Base-by-base conservation (phyloP, 2,113 vertebrate genomes). In the Saiga tatarica region DNA sequence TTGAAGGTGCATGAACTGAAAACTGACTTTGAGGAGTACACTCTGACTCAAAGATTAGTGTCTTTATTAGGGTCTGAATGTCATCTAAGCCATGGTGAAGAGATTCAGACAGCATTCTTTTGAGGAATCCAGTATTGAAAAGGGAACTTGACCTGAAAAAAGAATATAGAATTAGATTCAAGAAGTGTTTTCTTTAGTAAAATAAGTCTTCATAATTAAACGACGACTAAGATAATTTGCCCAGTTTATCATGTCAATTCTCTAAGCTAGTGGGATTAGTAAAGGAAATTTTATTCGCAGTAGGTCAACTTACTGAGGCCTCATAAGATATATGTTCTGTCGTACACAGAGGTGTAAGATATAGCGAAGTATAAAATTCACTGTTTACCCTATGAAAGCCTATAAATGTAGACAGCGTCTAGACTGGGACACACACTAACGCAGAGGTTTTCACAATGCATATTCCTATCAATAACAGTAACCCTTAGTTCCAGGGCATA, bases 41-140 rank as follows among this genome's bases (percentile, higher is more conserved):
- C 93, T 99, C 99, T 7, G 99, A 99, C 99, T 99, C 99, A 93
- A 99, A 99, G 97, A 99, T 98, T 52, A 99, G 98, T 0, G 99
- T 99, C 97, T 99, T 99, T 98, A 99, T 94, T 86, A 99, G 99
- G 0, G 99, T 97, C 98, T 99, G 99, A 98, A 99, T 99, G 97
- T 99, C 99, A 60, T 99, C 99, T 98, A 99, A 99, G 57, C 99
- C 99, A 97, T 99, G 99, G 96, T 99, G 99, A 83, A 99, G 98
- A 13, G 99, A 99, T 67, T 99, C 99, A 88, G 98, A 98, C n/a
- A 99, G 97, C 99, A 99, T 99, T 98, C 99, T 99, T 96, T 99
- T 99, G 91, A 99, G 99, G 98, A 99, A 99, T 87, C 99, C 99
- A 3, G 99, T 99, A 98, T 99, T 99, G 74, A 99, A 99, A 84